Evolutionary conservation across 2,113 vertebrate species (phyloP).

Genomic region (Centropristis striata): DNA sequence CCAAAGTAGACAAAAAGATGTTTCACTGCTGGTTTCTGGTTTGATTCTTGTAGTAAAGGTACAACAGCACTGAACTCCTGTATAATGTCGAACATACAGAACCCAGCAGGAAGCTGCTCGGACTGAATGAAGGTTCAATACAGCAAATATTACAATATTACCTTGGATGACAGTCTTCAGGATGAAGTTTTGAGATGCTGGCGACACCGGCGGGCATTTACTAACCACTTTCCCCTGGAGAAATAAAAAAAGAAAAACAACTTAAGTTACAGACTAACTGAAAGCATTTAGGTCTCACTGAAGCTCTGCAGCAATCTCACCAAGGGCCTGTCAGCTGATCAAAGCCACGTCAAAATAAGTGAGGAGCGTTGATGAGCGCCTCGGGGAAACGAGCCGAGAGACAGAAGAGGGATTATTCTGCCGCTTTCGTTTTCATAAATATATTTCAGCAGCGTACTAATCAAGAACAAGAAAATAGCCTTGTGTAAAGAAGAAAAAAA

Average conservation of each 20-base stretch:
- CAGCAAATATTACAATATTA: slow-evolving; percentile 28
- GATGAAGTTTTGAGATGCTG: slow-evolving; percentile 49
- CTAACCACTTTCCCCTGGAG: slow-evolving; percentile 79
- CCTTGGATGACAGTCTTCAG: slow-evolving; percentile 83
- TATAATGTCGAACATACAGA: neutral
- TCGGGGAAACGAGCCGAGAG: slow-evolving; percentile 32
- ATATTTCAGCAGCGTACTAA: slow-evolving; percentile 11
- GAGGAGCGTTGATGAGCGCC: slow-evolving; percentile 44
- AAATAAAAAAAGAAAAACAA: neutral
- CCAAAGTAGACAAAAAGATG: neutral
- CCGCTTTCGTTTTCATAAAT: slow-evolving; percentile 42
- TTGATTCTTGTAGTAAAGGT: neutral
- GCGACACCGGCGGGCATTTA: slow-evolving; percentile 78
- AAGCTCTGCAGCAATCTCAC: neutral
- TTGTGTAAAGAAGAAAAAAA: neutral
- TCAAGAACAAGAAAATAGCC: slow-evolving; percentile 16
- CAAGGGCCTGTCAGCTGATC: slow-evolving; percentile 38
- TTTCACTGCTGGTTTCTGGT: neutral
- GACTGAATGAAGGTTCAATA: neutral
- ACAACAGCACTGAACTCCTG: neutral
- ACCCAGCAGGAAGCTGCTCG: neutral
- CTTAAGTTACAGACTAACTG: neutral
- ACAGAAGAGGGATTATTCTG: slow-evolving; percentile 52
- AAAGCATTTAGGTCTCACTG: slow-evolving; percentile 5
- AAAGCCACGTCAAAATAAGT: slow-evolving; percentile 35